Evolutionary conservation across 2,797 vertebrate genomes (phyloP).

Genomic region (Platalea minor): DNA sequence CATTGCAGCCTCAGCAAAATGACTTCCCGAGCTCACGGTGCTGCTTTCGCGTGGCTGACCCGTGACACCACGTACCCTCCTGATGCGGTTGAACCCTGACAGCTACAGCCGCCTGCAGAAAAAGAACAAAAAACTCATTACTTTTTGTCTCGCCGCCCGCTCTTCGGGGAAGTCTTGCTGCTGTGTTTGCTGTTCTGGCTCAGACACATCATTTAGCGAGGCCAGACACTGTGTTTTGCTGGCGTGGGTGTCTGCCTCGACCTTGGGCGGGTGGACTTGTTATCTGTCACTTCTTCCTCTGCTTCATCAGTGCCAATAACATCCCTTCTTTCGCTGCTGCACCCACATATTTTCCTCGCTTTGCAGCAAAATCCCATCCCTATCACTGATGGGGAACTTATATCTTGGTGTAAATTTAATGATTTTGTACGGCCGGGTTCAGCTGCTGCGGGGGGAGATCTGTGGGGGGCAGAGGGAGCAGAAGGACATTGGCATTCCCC

Average conservation of each 20-base stretch:
- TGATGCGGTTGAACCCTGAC: not conserved
- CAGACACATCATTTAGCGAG: not conserved
- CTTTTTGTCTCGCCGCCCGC: not conserved
- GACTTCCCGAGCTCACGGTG: not conserved
- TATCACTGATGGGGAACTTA: not conserved
- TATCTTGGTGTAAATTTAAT: not conserved
- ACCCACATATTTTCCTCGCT: not conserved
- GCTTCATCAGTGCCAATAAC: not conserved
- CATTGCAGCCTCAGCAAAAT: not conserved
- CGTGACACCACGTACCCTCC: not conserved
- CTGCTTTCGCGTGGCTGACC: not conserved
- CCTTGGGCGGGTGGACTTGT: not conserved
- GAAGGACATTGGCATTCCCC: not conserved
- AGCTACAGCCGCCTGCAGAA: not conserved
- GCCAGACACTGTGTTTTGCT: not conserved
- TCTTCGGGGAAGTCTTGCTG: not conserved
- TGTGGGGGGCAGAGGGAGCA: too few species aligned
- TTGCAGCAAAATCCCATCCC: not conserved
- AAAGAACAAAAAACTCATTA: not conserved
- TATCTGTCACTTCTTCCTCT: not conserved
- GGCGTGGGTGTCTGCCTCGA: not conserved
- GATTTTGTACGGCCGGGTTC: accelerated
- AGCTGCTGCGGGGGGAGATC: not conserved
- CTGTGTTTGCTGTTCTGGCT: not conserved
- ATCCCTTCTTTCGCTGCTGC: not conserved